These are phyloP conservation scores for Accipiter virgatus DNA, from an alignment of 2,113 vertebrate species.

Conservation along the genomic window DNA sequence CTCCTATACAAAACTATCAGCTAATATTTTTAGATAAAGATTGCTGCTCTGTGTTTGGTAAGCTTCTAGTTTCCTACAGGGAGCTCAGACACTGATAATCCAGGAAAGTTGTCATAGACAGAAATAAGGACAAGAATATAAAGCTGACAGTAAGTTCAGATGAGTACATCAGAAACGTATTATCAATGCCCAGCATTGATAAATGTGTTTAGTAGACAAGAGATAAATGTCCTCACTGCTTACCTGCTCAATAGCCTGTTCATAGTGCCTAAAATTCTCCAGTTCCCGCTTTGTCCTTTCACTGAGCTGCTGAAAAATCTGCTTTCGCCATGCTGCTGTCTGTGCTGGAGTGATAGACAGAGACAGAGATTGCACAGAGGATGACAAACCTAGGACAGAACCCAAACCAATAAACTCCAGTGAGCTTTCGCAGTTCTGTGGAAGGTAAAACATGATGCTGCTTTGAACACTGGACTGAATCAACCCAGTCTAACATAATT, in stretches of 20 bases:
- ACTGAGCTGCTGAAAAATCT: conserved; percentile 94
- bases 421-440: neutral
- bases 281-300: conserved; percentile 90
- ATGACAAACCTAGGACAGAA: conserved; percentile 74
- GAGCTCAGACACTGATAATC: neutral
- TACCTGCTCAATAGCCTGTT: conserved; percentile 95
- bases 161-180: neutral
- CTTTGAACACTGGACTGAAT: neutral
- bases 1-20: neutral
- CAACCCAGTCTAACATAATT: neutral
- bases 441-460: neutral
- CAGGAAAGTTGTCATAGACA: neutral
- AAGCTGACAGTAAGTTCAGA: neutral
- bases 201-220: neutral
- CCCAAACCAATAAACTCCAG: neutral
- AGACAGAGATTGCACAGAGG: conserved; percentile 83
- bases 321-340: conserved; percentile 87
- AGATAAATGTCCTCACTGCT: neutral
- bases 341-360: conserved; percentile 87
- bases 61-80: neutral
- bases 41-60: neutral
- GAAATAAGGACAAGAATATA: neutral
- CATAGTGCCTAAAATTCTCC: conserved; percentile 92
- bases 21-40: neutral
- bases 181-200: neutral